Base-by-base conservation (phyloP, 2,797 vertebrate species). In the Aeoliscus strigatus region DNA sequence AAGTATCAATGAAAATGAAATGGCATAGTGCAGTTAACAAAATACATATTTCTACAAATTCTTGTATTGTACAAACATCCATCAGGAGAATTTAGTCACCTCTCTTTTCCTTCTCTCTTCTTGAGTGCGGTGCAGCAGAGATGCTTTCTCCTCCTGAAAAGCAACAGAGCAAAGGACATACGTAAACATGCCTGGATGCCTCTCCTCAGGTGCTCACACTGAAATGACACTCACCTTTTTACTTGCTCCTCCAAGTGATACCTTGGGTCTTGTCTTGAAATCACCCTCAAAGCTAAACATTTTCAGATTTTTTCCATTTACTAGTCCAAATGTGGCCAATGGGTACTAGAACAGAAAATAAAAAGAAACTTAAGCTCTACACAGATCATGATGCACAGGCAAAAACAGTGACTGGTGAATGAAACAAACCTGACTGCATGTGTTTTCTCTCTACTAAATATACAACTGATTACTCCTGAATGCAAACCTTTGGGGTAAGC, bases 201-300 rank as follows among this genome's bases (percentile, higher is more conserved):
- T 21, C 18, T 21, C 18, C 18, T 21, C 18, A 1, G 8, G 5
- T 17, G n/a, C n/a, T 16, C 13, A 1, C 9, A 1, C 17, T 27
- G 1, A 57, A 10, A 42, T 6, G 10, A 14, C 13, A 12, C 82
- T 75, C 73, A 94, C 96, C 90, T 97, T 98, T 87, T 89, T 88
- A 69, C 94, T 98, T 17, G 94, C 96, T 84, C 96, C 96, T 60
- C 96, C 93, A 55, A 99, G 92, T 40, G 96, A 99, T 55, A 99
- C 95, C 80, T 96, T 97, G 80, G 95, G 96, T 87, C 92, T 91
- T 68, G 94, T 94, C 80, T 93, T 97, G 88, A 98, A 99, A 55
- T 97, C 94, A 73, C 95, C 96, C 84, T 98, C 96, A 72, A 99
- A 99, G 86, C 96, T 99, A 73, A 97, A 99, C 96, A 99, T 98